Conservation (phyloP, 2,888 invertebrate species). For the Drosophila suboccidentalis region DNA sequence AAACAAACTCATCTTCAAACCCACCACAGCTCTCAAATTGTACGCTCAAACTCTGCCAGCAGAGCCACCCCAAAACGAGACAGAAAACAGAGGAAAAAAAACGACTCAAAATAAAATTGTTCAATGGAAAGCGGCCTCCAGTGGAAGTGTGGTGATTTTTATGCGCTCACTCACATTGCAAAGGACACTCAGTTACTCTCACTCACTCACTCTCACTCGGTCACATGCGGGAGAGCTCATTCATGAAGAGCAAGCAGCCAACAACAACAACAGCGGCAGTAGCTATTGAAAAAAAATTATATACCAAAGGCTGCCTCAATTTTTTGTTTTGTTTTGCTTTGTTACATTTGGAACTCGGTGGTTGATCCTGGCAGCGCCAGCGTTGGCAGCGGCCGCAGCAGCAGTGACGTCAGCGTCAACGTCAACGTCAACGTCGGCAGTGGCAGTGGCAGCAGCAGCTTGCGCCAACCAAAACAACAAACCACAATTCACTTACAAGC, state of each 20-base stretch:
- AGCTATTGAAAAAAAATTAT: conserved; percentile 17
- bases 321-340: conserved; percentile 53
- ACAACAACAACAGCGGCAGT: conserved; percentile 10
- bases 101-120: conserved; percentile 69
- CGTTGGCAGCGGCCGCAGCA: conserved; percentile 19
- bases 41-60: conserved; percentile 36
- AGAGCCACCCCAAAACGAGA: conserved; percentile 45
- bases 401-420: conserved; percentile 34
- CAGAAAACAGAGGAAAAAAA: conserved; percentile 52
- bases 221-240: conserved; percentile 43
- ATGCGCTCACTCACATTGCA: conserved; percentile 48
- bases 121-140: conserved; percentile 62
- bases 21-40: conserved; percentile 60
- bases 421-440: conserved; percentile 24
- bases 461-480: conserved; percentile 82
- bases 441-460: conserved; percentile 28
- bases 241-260: conserved; percentile 52
- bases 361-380: conserved; percentile 67
- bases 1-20: conserved; percentile 55
- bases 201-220: conserved; percentile 24
- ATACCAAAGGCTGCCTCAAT: conserved; percentile 44
- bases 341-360: conserved; percentile 50
- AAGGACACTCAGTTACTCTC: conserved; percentile 38
- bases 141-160: conserved; percentile 57
- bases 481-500: conserved; percentile 84